Conservation (phyloP, 1,140 invertebrate species). For the Zaprionus nigranus region DNA sequence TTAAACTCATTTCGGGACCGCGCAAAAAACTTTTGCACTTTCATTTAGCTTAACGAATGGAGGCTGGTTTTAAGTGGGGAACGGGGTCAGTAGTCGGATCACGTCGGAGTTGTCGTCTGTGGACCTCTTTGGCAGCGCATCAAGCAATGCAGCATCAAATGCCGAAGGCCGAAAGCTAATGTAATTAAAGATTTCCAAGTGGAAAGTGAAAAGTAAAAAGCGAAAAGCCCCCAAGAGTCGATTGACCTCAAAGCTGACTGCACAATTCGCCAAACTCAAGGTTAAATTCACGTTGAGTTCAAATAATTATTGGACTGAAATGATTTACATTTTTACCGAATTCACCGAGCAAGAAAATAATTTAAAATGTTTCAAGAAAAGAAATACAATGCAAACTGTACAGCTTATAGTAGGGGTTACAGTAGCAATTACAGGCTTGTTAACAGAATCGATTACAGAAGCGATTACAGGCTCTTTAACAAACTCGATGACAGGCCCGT, state of each 20-base stretch:
- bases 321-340: background rate
- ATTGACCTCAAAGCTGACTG: conserved; percentile 27
- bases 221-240: conserved; percentile 15
- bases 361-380: background rate
- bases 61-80: conserved; percentile 19
- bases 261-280: conserved; percentile 8
- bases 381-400: background rate
- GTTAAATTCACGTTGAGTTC: background rate
- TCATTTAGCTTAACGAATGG: conserved; percentile 60
- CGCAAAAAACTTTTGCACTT: conserved; percentile 67
- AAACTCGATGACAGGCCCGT: too few relatives aligned
- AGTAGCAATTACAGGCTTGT: background rate
- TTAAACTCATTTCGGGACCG: conserved; percentile 72
- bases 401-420: background rate
- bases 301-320: background rate
- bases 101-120: conserved; percentile 21
- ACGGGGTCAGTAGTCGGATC: conserved; percentile 35
- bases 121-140: conserved; percentile 52
- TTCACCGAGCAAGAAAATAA: background rate
- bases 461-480: too few relatives aligned
- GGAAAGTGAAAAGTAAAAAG: conserved; percentile 24
- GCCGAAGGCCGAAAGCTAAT: conserved; percentile 58
- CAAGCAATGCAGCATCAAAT: conserved; percentile 40
- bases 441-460: too few relatives aligned
- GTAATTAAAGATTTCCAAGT: conserved; percentile 53